Percentiles rank a stretch among this genome's conserved stretches.
These are phyloP conservation scores for Diadegma fenestrale DNA, from an alignment of 2,888 invertebrate genomes.

Conservation along the genomic window DNA sequence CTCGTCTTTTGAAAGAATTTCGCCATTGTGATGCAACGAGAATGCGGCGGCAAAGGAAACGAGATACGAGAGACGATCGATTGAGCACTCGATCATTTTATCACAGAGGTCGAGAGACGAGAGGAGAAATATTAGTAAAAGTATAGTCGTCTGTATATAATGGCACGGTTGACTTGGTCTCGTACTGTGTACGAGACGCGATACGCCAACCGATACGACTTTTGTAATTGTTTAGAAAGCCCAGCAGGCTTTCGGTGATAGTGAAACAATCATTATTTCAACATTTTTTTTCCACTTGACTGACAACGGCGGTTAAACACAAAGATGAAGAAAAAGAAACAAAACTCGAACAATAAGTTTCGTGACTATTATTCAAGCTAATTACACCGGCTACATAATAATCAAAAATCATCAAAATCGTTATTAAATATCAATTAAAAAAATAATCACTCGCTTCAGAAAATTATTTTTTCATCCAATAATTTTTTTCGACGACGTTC, in stretches of 20 bases:
- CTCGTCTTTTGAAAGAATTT: not conserved
- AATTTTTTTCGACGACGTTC: too few species aligned
- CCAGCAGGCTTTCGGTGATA: slow-evolving; percentile 30
- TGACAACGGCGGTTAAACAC: slow-evolving; percentile 10
- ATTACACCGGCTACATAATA: not conserved
- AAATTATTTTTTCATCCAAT: too few species aligned
- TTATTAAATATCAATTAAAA: not conserved
- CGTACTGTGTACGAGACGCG: slow-evolving; percentile 26
- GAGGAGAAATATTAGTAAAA: slow-evolving; percentile 45
- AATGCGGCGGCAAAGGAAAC: slow-evolving; percentile 16
- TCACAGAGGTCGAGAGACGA: slow-evolving; percentile 42
- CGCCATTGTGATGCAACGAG: slow-evolving; percentile 31
- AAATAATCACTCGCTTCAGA: not conserved
- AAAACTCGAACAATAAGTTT: not conserved
- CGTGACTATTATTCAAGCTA: not conserved
- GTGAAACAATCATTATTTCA: slow-evolving; percentile 42
- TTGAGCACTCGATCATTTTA: slow-evolving; percentile 46
- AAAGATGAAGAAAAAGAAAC: not conserved
- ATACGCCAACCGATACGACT: slow-evolving; percentile 50
- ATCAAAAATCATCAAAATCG: not conserved
- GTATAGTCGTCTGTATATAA: slow-evolving; percentile 39
- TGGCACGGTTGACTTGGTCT: slow-evolving; percentile 51
- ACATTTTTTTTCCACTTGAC: slow-evolving; percentile 24
- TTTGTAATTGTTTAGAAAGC: slow-evolving; percentile 62
- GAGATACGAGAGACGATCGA: slow-evolving; percentile 16